phyloP scores from a whole-genome alignment of 2,113 vertebrate species.

The Coryphaenoides rupestris region DNA sequence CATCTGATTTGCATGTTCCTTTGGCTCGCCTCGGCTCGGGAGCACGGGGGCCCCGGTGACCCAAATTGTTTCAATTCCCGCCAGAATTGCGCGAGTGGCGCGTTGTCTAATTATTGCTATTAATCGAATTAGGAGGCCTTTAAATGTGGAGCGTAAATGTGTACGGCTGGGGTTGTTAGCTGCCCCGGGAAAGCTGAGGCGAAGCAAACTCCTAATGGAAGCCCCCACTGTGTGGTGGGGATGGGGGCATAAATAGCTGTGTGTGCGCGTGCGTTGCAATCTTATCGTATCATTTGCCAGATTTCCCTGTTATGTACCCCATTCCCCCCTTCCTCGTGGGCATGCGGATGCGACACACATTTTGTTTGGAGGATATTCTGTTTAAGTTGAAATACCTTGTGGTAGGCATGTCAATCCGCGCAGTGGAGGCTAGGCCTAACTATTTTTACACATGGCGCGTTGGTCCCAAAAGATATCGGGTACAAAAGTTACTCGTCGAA shows the following conservation, averaged over 20 bases:
- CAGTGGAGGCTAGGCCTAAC: not conserved
- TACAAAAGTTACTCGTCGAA: too few species aligned
- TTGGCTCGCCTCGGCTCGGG: conserved; percentile 63
- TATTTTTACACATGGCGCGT: not conserved
- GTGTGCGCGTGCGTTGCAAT: not conserved
- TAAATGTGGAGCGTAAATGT: conserved; percentile 52
- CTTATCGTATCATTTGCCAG: not conserved
- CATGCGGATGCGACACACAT: not conserved
- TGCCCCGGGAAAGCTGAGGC: conserved; percentile 19
- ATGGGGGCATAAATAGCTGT: conserved; percentile 7
- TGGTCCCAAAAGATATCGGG: not conserved
- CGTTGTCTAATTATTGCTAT: conserved; percentile 64
- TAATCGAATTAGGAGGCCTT: conserved; percentile 67
- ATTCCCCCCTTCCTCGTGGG: not conserved
- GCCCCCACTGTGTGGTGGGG: conserved; percentile 3
- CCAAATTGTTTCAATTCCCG: conserved; percentile 72
- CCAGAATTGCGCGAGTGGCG: conserved; percentile 46
- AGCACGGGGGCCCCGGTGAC: conserved; percentile 67
- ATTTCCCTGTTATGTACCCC: not conserved
- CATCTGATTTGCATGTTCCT: conserved; percentile 73
- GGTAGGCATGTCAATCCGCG: too few species aligned
- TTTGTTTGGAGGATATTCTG: too few species aligned
- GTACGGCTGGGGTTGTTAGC: conserved; percentile 34
- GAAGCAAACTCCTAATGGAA: conserved; percentile 16
- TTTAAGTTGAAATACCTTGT: too few species aligned